Evolutionary conservation across 2,888 invertebrate species (phyloP).

Genomic region (Andrena hattorfiana): DNA sequence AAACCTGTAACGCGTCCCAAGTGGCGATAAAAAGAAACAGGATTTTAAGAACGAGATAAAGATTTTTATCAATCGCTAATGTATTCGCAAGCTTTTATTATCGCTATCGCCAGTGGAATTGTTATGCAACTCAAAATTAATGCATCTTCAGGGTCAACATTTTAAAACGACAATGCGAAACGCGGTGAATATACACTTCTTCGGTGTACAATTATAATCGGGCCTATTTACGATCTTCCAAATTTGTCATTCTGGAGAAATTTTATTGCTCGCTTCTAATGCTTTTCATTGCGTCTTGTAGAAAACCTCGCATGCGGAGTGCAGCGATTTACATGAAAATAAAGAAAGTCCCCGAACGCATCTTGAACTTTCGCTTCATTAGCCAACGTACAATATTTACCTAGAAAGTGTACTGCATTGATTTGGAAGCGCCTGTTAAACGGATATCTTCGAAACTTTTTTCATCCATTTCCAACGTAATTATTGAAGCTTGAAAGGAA

Average conservation of each 20-base stretch:
- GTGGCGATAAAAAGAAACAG: too few relatives aligned
- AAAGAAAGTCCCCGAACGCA: conserved; percentile 48
- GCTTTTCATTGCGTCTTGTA: background rate
- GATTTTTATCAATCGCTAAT: background rate
- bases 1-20: background rate
- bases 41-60: too few relatives aligned
- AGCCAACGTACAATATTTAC: conserved; percentile 57
- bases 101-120: background rate
- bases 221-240: background rate
- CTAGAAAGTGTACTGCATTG: conserved; percentile 57
- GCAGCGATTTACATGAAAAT: conserved; percentile 34
- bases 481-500: conserved; percentile 57
- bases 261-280: background rate
- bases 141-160: conserved; percentile 24
- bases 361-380: conserved; percentile 57
- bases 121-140: background rate
- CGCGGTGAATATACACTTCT: background rate
- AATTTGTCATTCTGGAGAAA: background rate
- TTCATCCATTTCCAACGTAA: conserved; percentile 52
- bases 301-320: background rate
- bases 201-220: background rate
- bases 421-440: conserved; percentile 57
- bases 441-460: conserved; percentile 43
- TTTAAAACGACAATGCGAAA: background rate
- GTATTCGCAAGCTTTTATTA: background rate